Conservation (phyloP, 1,140 invertebrate genomes). For the Zaprionus africanus region DNA sequence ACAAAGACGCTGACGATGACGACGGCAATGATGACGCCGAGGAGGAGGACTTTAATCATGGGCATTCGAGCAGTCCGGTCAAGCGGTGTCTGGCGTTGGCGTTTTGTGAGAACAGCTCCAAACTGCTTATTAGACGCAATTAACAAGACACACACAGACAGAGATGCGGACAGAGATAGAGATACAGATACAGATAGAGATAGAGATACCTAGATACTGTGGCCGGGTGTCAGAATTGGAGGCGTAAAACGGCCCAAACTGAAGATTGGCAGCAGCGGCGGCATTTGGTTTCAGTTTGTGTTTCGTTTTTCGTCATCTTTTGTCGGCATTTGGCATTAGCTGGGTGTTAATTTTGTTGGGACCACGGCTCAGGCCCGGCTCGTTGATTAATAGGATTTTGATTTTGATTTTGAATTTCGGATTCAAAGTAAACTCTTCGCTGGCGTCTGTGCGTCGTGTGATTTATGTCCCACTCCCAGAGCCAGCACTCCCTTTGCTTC, state of each 20-base stretch:
- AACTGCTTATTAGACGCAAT: conserved; percentile 83
- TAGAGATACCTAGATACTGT: conserved; percentile 16
- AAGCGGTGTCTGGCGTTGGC: conserved; percentile 63
- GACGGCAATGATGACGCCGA: conserved; percentile 43
- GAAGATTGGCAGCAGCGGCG: conserved; percentile 55
- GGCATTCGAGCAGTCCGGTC: conserved; percentile 48
- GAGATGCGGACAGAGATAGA: conserved; percentile 26
- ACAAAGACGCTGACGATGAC: conserved; percentile 27
- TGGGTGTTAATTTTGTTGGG: conserved; percentile 65
- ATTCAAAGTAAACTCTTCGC: conserved; percentile 48
- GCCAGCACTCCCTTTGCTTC: not conserved
- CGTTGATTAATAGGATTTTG: conserved; percentile 78
- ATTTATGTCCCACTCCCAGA: conserved; percentile 56
- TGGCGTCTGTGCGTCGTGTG: conserved; percentile 54
- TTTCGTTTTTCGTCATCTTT: conserved; percentile 72
- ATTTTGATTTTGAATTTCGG: conserved; percentile 51
- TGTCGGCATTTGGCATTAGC: conserved; percentile 77
- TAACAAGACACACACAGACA: conserved; percentile 66
- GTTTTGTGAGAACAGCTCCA: conserved; percentile 79
- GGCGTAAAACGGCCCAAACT: conserved; percentile 39
- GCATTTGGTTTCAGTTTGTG: conserved; percentile 40
- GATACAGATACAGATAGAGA: conserved; percentile 15
- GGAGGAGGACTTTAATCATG: conserved; percentile 70
- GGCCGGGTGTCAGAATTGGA: conserved; percentile 58
- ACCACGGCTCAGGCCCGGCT: conserved; percentile 31